Evolutionary conservation across 1,140 invertebrate genomes (phyloP).

Genomic region (Mactra quadrangularis): DNA sequence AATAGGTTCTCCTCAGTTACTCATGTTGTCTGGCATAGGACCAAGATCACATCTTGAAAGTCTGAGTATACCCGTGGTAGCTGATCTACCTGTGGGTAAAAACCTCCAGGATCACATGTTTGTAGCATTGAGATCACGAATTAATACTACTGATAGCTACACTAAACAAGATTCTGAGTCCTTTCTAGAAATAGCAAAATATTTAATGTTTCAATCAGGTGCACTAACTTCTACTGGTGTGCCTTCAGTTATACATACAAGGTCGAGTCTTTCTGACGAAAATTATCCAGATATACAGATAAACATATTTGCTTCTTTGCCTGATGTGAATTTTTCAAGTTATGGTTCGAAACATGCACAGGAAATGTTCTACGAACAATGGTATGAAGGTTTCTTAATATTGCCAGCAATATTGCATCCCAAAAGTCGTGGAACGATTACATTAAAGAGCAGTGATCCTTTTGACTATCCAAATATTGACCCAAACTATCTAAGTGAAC

Average conservation of each 20-base stretch:
- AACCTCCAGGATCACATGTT: conserved; percentile 4
- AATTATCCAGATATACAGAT: conserved; percentile 41
- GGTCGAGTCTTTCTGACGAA: not conserved
- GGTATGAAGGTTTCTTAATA: not conserved
- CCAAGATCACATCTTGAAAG: conserved; percentile 38
- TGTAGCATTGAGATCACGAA: not conserved
- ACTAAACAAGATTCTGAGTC: not conserved
- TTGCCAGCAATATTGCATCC: conserved; percentile 56
- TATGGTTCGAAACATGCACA: not conserved
- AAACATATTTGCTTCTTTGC: not conserved
- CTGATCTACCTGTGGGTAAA: too few species aligned
- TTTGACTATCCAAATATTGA: conserved; percentile 92
- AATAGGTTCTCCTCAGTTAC: conserved; percentile 15
- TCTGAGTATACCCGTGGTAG: conserved; percentile 12
- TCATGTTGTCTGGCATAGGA: too few species aligned
- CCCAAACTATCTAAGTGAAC: conserved; percentile 84
- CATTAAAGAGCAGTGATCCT: conserved; percentile 87
- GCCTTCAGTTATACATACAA: not conserved
- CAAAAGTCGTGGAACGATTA: conserved; percentile 76
- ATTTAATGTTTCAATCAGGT: conserved; percentile 3
- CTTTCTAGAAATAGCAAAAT: not conserved
- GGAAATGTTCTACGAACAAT: not conserved
- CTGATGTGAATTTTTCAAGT: not conserved
- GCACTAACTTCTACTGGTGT: not conserved
- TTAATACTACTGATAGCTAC: not conserved